These are phyloP conservation scores for Amyelois transitella DNA, from an alignment of 1,140 invertebrate genomes.

Conservation along the genomic window DNA sequence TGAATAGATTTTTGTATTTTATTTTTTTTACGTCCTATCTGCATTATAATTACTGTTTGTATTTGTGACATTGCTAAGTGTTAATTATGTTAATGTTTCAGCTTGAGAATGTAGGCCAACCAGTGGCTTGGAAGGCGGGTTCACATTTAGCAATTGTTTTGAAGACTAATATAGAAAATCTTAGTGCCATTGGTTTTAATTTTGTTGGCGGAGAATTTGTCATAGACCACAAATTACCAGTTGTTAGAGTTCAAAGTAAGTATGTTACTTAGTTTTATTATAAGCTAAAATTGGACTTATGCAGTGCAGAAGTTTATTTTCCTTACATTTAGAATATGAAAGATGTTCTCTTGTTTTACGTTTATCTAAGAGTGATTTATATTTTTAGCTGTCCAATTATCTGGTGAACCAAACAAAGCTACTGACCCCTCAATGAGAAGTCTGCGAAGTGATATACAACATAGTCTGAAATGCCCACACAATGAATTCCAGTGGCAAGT, in stretches of 20 bases:
- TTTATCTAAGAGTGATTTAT: not conserved
- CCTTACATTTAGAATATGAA: too few relatives aligned
- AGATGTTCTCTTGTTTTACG: too few relatives aligned
- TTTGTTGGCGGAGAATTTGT: constrained; percentile 63
- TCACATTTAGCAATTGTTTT: constrained; percentile 59
- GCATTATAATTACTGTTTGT: not conserved
- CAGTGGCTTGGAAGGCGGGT: constrained; percentile 64
- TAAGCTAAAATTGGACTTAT: not conserved
- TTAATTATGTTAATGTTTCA: constrained; percentile 23
- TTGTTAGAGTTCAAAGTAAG: constrained; percentile 66
- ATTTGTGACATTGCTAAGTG: not conserved
- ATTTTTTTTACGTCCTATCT: not conserved
- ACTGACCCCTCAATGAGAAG: constrained; percentile 61
- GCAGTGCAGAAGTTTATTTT: too few relatives aligned
- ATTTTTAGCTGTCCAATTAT: constrained; percentile 55
- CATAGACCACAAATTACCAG: constrained; percentile 60
- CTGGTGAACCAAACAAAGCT: constrained; percentile 63
- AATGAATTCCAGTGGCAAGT: constrained; percentile 58
- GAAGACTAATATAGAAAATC: constrained; percentile 61
- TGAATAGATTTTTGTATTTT: not conserved
- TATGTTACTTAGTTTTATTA: constrained; percentile 13
- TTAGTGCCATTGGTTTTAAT: constrained; percentile 54
- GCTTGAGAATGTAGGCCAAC: constrained; percentile 62
- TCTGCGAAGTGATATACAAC: constrained; percentile 52
- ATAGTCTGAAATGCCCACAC: constrained; percentile 34